Base-by-base conservation (phyloP, 1,140 invertebrate genomes). In the Zophobas morio region DNA sequence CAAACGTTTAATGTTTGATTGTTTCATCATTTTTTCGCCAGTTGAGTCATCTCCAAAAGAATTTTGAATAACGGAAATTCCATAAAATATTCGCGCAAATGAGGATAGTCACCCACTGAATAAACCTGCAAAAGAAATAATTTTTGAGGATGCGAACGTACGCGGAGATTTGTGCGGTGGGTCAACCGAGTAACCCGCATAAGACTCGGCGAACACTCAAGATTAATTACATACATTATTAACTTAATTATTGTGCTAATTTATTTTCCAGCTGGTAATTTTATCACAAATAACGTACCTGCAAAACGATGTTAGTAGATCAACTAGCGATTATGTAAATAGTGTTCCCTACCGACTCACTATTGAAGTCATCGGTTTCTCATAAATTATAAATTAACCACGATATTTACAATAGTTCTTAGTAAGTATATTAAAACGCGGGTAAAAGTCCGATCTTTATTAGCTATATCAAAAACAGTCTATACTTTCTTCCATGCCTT, bases 151-250 rank as follows among this genome's bases (percentile, higher is more conserved):
- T 51, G 6, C 49, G 49, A 5, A 4, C 42, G 8, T 4, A 51
- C 2, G 4, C 39, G 70, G 71, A 49, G 51, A 73, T 39, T 73
- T 73, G n/a, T 39, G 56, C 49, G 71, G 71, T 73, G 71, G 49
- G 71, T 73, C 71, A 73, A 3, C n/a, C 71, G 71, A 36, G 47
- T 40, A 73, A 73, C 71, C 49, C 71, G 35, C 49, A 56, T 56
- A 3, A 20, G 32, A 66, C 36, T 49, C 36, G 35, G 33, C 3
- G 36, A 46, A 35, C 37, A 36, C 53, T 56, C 54, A 46, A 46
- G 32, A 57, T 3, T 60, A 60, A 60, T 60, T 60, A 60, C 36
- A 8, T 60, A 60, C 56, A 46, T 37, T 6, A 60, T 60, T 60
- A 60, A 33, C 37, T 66, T 42, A 42, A 66, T 66, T 66, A 66